Percentiles rank a stretch among this genome's conserved stretches.
These are phyloP conservation scores for Montipora efflorescens DNA, from an alignment of 64 coral and sea anemone species.

Conservation along the genomic window DNA sequence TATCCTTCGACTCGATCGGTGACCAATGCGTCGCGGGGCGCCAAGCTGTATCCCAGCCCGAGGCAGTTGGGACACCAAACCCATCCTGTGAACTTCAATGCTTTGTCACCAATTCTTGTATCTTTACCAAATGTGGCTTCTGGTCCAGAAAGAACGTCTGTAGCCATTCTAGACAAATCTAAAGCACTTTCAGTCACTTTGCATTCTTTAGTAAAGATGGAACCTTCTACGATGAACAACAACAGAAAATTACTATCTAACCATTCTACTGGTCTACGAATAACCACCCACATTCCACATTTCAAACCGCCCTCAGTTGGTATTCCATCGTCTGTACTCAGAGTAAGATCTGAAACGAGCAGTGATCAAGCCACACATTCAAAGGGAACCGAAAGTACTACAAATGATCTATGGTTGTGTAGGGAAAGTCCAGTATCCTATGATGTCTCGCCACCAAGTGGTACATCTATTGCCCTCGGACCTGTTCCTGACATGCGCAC, in stretches of 20 bases:
- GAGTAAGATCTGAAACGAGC: not conserved
- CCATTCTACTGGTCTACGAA: not conserved
- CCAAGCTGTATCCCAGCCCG: not conserved
- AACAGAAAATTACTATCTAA: not conserved
- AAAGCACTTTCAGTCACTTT: not conserved
- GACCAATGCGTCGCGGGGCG: not conserved
- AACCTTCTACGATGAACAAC: not conserved
- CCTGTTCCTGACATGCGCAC: slow-evolving; percentile 23
- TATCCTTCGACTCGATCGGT: not conserved
- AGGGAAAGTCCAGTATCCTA: not conserved
- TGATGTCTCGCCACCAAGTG: slow-evolving; percentile 2
- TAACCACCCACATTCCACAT: not conserved
- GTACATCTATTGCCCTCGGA: not conserved
- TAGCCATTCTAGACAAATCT: not conserved
- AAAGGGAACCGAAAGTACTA: no score
- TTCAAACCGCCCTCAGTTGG: not conserved
- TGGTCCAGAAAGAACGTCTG: not conserved
- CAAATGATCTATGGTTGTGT: not conserved
- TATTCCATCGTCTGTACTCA: no score
- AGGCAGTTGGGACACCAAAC: not conserved
- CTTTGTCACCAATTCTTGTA: not conserved
- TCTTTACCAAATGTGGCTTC: not conserved
- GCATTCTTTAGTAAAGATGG: not conserved
- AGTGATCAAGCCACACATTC: not conserved
- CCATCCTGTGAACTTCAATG: not conserved